Base-by-base conservation (phyloP, 2,113 vertebrate species). In the Thamnophis sirtalis region DNA sequence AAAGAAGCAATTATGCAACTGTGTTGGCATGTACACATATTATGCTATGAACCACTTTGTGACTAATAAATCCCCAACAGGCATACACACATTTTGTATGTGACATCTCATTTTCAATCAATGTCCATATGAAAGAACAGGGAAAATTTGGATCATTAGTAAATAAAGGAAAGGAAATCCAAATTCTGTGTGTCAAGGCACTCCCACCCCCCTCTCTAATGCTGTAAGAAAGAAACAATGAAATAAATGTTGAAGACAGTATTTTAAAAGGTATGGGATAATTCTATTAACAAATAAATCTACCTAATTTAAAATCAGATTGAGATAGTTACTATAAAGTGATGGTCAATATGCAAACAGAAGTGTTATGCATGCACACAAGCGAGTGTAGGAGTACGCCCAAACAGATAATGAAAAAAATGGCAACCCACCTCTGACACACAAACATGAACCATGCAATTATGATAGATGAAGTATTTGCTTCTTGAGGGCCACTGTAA, bases 281-380 rank as follows among this genome's bases (percentile, higher is more conserved):
- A 21, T 91, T 48, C 33, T 73, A 4, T 51, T 17, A 92, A 92
- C 7, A 19, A 80, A 58, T 56, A 89, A 51, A 89, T 84, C 43
- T 92, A 73, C 87, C 90, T 50, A 92, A 91, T 91, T 92, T 90
- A 88, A 87, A 13, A 84, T 48, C 54, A 26, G 38, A 91, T 95
- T 93, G 89, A 95, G 86, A 94, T 93, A 28, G 49, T 91, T 89
- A 11, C 89, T 90, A 93, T 0, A 92, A 92, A 95, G 93, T 94
- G 96, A 95, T 97, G 97, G 97, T 96, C 56, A 93, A 68, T 94
- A 96, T 96, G 92, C 95, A 95, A 97, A 96, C 43, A 43, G 43
- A 43, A 43, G 43, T 43, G 43, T 43, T 43, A 3, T 43, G 43
- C 43, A 43, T 3, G 43, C 43, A 43, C 43, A 43, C 43, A 43